Evolutionary conservation across 2,888 invertebrate genomes (phyloP).

Genomic region (Nymphalis urticae): DNA sequence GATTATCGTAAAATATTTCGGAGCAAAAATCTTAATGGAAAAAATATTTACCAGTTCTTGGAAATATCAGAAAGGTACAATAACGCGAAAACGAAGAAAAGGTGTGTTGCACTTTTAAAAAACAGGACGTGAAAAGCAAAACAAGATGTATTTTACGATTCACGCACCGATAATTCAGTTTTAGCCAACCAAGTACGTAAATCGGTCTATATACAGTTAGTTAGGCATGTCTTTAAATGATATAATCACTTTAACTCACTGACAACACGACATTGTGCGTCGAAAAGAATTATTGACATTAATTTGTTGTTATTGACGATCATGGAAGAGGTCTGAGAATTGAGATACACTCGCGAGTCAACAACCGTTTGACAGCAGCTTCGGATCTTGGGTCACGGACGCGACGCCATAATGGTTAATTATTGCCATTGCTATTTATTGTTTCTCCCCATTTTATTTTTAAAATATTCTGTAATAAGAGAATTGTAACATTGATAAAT

Average conservation of each 20-base stretch:
- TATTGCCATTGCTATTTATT: constrained; percentile 39
- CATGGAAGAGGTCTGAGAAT: constrained; percentile 23
- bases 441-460: constrained; percentile 11
- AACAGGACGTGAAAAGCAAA: constrained; percentile 38
- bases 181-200: constrained; percentile 24
- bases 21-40: constrained; percentile 13
- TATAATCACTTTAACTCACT: constrained; percentile 27
- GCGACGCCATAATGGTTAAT: constrained; percentile 54
- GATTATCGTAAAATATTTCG: constrained; percentile 14
- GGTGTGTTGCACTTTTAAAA: constrained; percentile 27
- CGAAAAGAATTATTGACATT: constrained; percentile 38
- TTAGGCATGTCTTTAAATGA: constrained; percentile 18
- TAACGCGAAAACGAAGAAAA: constrained; percentile 22
- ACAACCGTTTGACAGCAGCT: constrained; percentile 73
- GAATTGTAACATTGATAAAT: background rate
- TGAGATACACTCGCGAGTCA: constrained; percentile 52
- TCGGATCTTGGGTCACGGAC: constrained; percentile 42
- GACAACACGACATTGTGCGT: constrained; percentile 22
- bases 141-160: constrained; percentile 32
- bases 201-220: constrained; percentile 15
- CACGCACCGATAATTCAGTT: constrained; percentile 30
- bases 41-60: constrained; percentile 10
- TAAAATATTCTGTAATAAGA: background rate
- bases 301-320: constrained; percentile 42
- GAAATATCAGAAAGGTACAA: constrained; percentile 13